Percentiles rank a stretch among this genome's conserved stretches.
These are phyloP conservation scores for Homarus americanus DNA, from an alignment of 1,140 invertebrate genomes.

Conservation along the genomic window DNA sequence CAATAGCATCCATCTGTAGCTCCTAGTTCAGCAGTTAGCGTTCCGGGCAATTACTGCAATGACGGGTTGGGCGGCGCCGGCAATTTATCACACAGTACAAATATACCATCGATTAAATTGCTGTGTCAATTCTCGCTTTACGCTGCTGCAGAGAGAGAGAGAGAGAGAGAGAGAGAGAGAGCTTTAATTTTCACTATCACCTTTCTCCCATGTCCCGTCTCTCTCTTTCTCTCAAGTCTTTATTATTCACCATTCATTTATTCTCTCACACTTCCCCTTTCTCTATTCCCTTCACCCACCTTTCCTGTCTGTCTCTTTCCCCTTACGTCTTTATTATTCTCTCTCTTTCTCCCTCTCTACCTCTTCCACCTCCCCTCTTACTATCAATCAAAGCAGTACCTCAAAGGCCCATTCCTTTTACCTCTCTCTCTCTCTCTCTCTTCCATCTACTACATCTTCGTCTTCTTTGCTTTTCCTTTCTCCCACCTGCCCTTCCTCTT, in stretches of 20 bases:
- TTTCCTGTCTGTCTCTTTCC: not conserved
- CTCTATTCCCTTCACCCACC: not conserved
- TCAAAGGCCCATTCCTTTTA: not conserved
- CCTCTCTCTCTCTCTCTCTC: constrained; percentile 17
- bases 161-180: constrained; percentile 7
- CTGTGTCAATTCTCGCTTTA: not conserved
- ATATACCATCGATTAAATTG: not conserved
- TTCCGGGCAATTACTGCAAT: not conserved
- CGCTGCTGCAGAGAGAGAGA: not conserved
- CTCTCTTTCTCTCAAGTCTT: no score
- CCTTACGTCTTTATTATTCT: not conserved
- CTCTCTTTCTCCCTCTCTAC: constrained; percentile 26
- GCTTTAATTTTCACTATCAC: no score
- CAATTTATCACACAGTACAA: not conserved
- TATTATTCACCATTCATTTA: no score
- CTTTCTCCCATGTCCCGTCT: no score
- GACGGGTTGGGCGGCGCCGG: not conserved
- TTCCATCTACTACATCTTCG: not conserved
- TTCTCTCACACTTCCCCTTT: no score
- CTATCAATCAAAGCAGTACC: no score
- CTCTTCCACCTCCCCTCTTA: no score
- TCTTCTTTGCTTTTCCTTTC: not conserved
- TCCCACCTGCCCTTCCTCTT: not conserved
- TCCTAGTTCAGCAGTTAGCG: not conserved
- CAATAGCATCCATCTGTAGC: not conserved